phyloP scores from a whole-genome alignment of 2,888 invertebrate species.

The Tribolium freemani region DNA sequence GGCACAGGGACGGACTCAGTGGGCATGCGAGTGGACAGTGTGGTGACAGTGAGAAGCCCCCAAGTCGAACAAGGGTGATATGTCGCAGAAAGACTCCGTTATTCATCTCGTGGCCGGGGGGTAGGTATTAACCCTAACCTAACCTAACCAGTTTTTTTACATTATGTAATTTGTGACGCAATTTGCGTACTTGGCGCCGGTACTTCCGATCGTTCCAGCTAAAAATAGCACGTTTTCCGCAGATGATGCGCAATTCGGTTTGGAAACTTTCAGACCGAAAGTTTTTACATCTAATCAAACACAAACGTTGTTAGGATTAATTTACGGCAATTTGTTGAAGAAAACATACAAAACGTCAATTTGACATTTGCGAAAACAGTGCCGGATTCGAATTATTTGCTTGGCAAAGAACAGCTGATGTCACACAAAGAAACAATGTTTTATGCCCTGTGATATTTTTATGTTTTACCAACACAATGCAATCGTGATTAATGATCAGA shows the following conservation, averaged over 20 bases:
- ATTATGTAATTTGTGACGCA: slow-evolving; percentile 24
- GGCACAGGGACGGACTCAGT: neutral
- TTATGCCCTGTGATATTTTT: neutral
- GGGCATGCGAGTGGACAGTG: slow-evolving; percentile 37
- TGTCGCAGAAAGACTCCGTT: slow-evolving; percentile 88
- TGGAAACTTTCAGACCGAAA: slow-evolving; percentile 8
- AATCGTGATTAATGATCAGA: neutral
- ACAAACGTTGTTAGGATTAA: neutral
- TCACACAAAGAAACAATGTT: neutral
- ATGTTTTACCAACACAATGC: neutral
- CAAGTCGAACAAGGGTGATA: slow-evolving; percentile 60
- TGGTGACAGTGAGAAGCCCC: slow-evolving; percentile 12
- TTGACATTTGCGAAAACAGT: neutral
- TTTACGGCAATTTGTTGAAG: neutral
- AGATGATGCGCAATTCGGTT: slow-evolving; percentile 1
- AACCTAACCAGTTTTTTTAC: slow-evolving; percentile 2
- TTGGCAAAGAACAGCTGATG: neutral
- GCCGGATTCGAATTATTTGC: neutral
- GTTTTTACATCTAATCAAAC: neutral
- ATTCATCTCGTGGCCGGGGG: slow-evolving; percentile 97
- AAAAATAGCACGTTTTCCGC: slow-evolving; percentile 16
- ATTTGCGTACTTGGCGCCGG: slow-evolving; percentile 10
- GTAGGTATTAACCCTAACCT: slow-evolving; percentile 74
- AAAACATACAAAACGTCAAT: neutral
- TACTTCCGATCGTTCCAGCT: slow-evolving; percentile 6